Conservation (phyloP, 2,113 vertebrate species). For the Cercocebus atys region DNA sequence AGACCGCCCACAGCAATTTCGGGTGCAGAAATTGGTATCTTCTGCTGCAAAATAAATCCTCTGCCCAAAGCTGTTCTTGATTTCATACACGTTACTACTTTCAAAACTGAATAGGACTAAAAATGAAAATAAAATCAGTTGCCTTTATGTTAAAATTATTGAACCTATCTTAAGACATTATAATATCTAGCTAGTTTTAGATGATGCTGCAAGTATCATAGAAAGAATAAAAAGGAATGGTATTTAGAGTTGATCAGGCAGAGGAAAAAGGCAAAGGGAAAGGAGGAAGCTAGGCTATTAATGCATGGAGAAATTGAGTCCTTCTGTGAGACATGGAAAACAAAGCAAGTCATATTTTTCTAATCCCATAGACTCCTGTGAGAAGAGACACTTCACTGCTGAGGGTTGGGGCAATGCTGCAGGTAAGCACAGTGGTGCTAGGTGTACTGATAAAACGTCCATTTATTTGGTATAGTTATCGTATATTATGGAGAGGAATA, state of each 20-base stretch:
- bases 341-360: not conserved
- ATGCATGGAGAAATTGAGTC: not conserved
- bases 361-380: not conserved
- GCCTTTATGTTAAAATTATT: not conserved
- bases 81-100: constrained; percentile 92
- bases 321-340: not conserved
- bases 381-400: not conserved
- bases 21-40: constrained; percentile 89
- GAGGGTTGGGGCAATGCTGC: not conserved
- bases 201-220: not conserved
- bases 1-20: constrained; percentile 87
- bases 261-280: not conserved
- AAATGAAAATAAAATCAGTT: not conserved
- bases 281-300: not conserved
- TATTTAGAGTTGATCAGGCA: not conserved
- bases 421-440: rapidly evolving
- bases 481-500: not conserved
- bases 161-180: not conserved
- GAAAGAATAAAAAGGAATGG: not conserved
- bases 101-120: constrained; percentile 91
- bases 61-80: constrained; percentile 90
- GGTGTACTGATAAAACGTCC: not conserved
- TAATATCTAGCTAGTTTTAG: not conserved
- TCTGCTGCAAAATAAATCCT: constrained; percentile 92
- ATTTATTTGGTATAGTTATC: not conserved